phyloP scores from a whole-genome alignment of 2,113 vertebrate species.

The Gymnogyps californianus region DNA sequence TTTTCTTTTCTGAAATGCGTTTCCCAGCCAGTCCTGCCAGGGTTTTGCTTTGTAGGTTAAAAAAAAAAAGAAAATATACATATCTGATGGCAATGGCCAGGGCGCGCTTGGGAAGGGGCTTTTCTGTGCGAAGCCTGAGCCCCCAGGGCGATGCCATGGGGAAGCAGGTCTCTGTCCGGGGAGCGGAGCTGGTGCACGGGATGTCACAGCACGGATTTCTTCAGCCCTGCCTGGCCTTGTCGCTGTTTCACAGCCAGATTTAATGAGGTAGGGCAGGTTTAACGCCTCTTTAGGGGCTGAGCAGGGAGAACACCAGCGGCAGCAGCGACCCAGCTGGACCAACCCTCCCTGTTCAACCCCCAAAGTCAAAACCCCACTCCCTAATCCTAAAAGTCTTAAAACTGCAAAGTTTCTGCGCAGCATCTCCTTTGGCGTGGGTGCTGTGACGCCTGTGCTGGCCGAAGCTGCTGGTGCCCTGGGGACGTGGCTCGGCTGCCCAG shows the following conservation, averaged over 20 bases:
- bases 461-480: neutral
- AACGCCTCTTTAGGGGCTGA: neutral
- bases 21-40: neutral
- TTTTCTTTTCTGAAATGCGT: neutral
- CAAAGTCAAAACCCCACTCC: rapidly evolving
- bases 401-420: neutral
- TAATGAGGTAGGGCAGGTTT: neutral
- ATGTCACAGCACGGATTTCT: neutral
- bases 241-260: neutral
- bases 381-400: neutral
- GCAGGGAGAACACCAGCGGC: neutral
- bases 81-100: neutral
- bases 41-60: neutral
- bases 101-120: neutral
- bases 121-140: neutral
- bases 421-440: rapidly evolving
- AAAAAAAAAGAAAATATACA: neutral
- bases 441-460: neutral
- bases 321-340: neutral
- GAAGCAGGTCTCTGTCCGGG: neutral
- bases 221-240: neutral
- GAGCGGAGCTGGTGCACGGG: rapidly evolving
- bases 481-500: neutral
- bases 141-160: rapidly evolving
- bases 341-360: neutral